A percentile compares a stretch with the other conserved stretches of the same genome.
phyloP scores from a whole-genome alignment of 37 sponge, comb jelly and placozoan species.

The Haliclona indistincta region DNA sequence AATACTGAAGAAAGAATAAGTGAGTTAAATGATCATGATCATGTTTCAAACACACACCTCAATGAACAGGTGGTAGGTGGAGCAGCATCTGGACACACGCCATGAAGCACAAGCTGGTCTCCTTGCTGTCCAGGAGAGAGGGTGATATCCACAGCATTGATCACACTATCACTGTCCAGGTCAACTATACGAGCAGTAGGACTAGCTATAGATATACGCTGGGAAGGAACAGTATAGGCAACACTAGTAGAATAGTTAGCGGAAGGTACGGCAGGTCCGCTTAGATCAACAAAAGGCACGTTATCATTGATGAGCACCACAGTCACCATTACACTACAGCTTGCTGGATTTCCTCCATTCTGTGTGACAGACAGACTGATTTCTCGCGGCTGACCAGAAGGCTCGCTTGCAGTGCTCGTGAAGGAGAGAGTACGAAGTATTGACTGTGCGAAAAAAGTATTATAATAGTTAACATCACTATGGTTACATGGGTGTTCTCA shows the following conservation, averaged over 20 bases:
- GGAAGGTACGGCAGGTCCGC: constrained; percentile 34
- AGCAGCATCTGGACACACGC: neutral
- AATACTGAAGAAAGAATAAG: neutral
- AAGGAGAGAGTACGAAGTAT: constrained; percentile 16
- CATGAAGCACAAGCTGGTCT: constrained; percentile 18
- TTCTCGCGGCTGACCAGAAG: neutral
- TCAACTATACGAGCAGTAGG: constrained; percentile 37
- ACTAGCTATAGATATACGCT: constrained; percentile 10
- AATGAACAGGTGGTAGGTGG: neutral
- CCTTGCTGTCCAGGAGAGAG: constrained; percentile 6
- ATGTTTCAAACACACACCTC: neutral
- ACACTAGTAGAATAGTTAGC: constrained; percentile 28
- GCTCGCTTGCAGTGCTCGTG: neutral
- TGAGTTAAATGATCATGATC: neutral
- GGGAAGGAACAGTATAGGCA: constrained; percentile 8
- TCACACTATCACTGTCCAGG: constrained; percentile 9
- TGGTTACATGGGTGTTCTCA: neutral
- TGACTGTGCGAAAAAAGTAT: neutral
- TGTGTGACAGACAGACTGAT: too few relatives aligned
- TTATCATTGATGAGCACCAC: constrained; percentile 27
- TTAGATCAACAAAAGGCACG: constrained; percentile 66
- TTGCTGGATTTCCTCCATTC: too few relatives aligned
- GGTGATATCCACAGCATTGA: constrained; percentile 9
- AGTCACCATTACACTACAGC: neutral
- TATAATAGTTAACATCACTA: neutral